These are phyloP conservation scores for Linurgus olivaceus DNA, from an alignment of 2,797 vertebrate genomes.

Conservation along the genomic window DNA sequence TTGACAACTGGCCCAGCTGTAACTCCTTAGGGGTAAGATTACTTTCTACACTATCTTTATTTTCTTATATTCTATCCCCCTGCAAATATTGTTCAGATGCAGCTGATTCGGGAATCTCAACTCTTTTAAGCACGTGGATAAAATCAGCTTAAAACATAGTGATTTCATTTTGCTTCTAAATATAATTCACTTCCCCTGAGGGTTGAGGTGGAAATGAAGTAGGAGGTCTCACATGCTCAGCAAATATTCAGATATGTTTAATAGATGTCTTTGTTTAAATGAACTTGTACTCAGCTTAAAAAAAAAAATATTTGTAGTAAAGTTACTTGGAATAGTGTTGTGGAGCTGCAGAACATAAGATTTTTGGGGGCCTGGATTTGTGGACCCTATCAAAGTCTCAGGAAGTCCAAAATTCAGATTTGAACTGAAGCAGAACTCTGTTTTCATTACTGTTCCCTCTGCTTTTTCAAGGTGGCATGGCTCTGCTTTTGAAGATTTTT, in stretches of 20 bases:
- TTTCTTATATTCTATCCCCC: not conserved
- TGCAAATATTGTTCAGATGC: not conserved
- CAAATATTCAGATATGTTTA: not conserved
- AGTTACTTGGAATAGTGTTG: not conserved
- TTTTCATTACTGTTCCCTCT: not conserved
- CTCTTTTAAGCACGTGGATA: not conserved
- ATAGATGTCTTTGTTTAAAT: not conserved
- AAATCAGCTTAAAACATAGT: not conserved
- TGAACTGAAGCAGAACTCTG: not conserved
- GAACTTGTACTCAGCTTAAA: not conserved
- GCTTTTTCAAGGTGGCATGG: not conserved
- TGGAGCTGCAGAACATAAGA: not conserved
- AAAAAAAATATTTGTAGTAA: not conserved
- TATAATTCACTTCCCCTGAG: not conserved
- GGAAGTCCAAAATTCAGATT: not conserved
- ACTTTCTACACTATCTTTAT: not conserved
- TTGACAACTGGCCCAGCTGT: not conserved
- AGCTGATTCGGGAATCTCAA: accelerated
- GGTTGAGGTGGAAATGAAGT: not conserved
- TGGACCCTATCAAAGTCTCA: not conserved
- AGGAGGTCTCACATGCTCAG: not conserved
- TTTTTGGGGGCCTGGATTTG: not conserved
- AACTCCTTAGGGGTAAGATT: not conserved
- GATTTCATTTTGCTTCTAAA: not conserved
- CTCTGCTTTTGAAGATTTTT: not conserved